Percentiles rank a stretch among this genome's conserved stretches.
phyloP scores from a whole-genome alignment of 1,140 invertebrate species.

The Hylaeus volcanicus region DNA sequence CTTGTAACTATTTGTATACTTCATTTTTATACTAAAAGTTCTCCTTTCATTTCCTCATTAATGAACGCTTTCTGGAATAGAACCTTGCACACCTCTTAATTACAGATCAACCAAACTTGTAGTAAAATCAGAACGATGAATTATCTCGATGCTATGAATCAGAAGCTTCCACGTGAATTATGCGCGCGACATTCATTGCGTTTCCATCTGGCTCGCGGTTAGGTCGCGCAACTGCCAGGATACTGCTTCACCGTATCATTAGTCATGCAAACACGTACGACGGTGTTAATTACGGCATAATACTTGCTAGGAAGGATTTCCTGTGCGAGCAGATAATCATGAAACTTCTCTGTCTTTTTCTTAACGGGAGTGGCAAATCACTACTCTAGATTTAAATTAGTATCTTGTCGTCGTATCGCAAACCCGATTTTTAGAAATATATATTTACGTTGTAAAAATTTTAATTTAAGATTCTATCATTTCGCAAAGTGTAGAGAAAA shows the following conservation, averaged over 20 bases:
- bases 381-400: too few species aligned
- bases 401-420: too few species aligned
- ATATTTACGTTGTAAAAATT: too few species aligned
- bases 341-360: neutral
- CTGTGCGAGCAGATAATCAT: neutral
- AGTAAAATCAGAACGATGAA: neutral
- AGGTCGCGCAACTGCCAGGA: neutral
- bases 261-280: neutral
- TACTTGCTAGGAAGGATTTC: neutral
- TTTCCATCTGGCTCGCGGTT: neutral
- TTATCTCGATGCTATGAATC: conserved; percentile 5
- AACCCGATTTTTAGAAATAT: too few species aligned
- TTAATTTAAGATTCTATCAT: too few species aligned
- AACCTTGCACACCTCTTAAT: too few species aligned
- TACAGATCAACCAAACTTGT: neutral
- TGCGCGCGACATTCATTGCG: neutral
- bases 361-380: neutral
- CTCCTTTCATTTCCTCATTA: too few species aligned
- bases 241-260: neutral
- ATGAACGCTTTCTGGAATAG: too few species aligned
- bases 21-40: too few species aligned
- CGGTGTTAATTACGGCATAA: conserved; percentile 9
- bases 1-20: too few species aligned
- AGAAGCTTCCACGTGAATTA: conserved; percentile 8
- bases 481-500: too few species aligned